A percentile compares a stretch with the other conserved stretches of the same genome.
phyloP scores from a whole-genome alignment of 2,113 vertebrate species.

The Eublepharis macularius region DNA sequence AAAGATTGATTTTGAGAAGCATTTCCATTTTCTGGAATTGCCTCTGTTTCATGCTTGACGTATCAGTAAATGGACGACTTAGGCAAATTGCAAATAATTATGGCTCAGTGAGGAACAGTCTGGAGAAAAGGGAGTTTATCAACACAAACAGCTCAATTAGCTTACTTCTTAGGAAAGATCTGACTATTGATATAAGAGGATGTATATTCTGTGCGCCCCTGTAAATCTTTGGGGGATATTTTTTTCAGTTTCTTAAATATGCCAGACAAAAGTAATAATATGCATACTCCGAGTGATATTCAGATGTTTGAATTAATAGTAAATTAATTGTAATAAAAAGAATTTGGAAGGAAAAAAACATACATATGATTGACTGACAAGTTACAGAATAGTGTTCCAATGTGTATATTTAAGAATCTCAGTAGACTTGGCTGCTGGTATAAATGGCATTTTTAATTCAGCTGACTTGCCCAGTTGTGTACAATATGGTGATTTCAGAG shows the following conservation, averaged over 20 bases:
- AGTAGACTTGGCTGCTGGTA: constrained; percentile 38
- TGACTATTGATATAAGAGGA: constrained; percentile 82
- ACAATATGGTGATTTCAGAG: constrained; percentile 35
- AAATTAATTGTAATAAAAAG: constrained; percentile 21
- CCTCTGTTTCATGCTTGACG: constrained; percentile 99
- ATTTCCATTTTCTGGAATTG: constrained; percentile 99
- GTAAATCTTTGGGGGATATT: constrained; percentile 55
- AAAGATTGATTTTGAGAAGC: constrained; percentile 90
- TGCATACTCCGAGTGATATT: constrained; percentile 1
- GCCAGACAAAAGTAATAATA: constrained; percentile 48
- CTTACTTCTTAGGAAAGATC: constrained; percentile 91
- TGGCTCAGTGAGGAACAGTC: constrained; percentile 92
- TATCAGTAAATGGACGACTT: constrained; percentile 99
- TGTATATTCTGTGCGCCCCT: constrained; percentile 64
- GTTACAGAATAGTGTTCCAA: neutral
- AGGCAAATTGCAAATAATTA: constrained; percentile 99
- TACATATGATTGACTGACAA: constrained; percentile 33
- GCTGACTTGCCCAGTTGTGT: constrained; percentile 23
- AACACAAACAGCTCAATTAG: constrained; percentile 99
- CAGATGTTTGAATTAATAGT: constrained; percentile 37
- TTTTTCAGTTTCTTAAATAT: constrained; percentile 45
- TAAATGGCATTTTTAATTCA: constrained; percentile 33
- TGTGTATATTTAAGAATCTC: constrained; percentile 42
- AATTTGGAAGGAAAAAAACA: constrained; percentile 19
- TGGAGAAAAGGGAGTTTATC: constrained; percentile 92